A percentile compares a stretch with the other conserved stretches of the same genome.
phyloP scores from a whole-genome alignment of 1,140 invertebrate species.

The Drosophila novamexicana region DNA sequence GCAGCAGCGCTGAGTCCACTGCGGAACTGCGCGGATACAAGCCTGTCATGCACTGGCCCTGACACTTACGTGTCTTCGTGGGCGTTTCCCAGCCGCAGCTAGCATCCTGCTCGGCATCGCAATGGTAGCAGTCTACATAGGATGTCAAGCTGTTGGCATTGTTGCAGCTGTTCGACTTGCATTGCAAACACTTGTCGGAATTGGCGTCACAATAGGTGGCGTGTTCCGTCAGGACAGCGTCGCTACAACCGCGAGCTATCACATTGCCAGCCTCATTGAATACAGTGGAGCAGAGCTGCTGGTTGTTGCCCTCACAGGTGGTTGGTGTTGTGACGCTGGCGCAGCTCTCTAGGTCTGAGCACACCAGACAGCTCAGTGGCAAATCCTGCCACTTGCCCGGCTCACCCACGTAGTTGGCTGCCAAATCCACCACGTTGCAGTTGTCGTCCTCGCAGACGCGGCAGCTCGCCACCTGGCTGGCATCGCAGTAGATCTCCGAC shows the following conservation, averaged over 20 bases:
- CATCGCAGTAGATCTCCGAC: constrained; percentile 67
- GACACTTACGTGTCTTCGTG: constrained; percentile 58
- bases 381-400: constrained; percentile 74
- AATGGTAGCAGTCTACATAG: constrained; percentile 72
- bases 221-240: constrained; percentile 45
- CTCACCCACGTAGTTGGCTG: constrained; percentile 57
- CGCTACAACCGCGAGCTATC: constrained; percentile 68
- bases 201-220: constrained; percentile 60
- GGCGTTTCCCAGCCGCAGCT: constrained; percentile 46
- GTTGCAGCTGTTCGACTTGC: constrained; percentile 78
- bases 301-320: constrained; percentile 68
- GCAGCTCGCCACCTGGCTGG: constrained; percentile 46
- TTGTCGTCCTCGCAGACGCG: constrained; percentile 54
- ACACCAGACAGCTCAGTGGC: constrained; percentile 61
- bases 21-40: constrained; percentile 73
- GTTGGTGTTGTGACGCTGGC: background rate
- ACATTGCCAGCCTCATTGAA: constrained; percentile 52
- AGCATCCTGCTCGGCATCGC: constrained; percentile 57
- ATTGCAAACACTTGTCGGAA: constrained; percentile 50
- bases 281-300: constrained; percentile 70
- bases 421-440: constrained; percentile 61
- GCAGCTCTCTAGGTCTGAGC: constrained; percentile 47
- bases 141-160: constrained; percentile 38
- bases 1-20: constrained; percentile 59
- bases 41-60: constrained; percentile 67